Conservation (phyloP, 2,888 invertebrate genomes). For the Megalurothrips usitatus region DNA sequence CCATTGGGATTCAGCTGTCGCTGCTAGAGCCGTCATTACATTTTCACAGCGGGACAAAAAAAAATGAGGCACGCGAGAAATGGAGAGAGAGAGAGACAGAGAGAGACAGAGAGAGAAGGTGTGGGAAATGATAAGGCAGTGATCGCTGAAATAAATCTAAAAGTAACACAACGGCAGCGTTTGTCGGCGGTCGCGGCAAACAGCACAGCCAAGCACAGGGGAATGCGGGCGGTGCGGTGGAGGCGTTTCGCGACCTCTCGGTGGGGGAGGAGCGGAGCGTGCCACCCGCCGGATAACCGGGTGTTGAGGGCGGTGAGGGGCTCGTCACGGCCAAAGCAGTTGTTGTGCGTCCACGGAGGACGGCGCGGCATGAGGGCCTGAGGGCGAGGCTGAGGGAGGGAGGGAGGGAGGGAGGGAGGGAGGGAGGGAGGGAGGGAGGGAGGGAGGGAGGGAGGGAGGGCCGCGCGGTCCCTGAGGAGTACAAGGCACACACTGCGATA, state of each 20-base stretch:
- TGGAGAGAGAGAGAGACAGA: too few relatives aligned
- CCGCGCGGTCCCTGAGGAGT: not conserved
- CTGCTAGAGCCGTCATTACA: slow-evolving; percentile 10
- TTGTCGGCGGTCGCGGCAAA: not conserved
- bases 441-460: slow-evolving; percentile 30
- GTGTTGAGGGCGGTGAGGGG: too few relatives aligned
- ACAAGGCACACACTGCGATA: not conserved
- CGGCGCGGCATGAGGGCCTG: too few relatives aligned
- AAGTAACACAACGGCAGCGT: not conserved
- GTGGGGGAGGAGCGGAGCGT: too few relatives aligned
- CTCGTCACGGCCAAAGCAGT: too few relatives aligned
- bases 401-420: slow-evolving; percentile 15
- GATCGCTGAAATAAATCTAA: not conserved
- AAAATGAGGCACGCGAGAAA: too few relatives aligned
- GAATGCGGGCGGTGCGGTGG: too few relatives aligned
- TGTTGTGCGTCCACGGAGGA: too few relatives aligned
- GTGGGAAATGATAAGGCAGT: not conserved
- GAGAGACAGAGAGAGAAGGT: not conserved
- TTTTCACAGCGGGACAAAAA: not conserved
- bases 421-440: slow-evolving; percentile 32
- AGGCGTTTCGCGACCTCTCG: too few relatives aligned
- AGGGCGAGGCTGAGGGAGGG: too few relatives aligned
- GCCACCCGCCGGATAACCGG: too few relatives aligned
- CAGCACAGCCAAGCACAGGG: too few relatives aligned
- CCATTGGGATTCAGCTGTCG: not conserved